Evolutionary conservation across 2,888 invertebrate species (phyloP).

Genomic region (Noctua janthe): DNA sequence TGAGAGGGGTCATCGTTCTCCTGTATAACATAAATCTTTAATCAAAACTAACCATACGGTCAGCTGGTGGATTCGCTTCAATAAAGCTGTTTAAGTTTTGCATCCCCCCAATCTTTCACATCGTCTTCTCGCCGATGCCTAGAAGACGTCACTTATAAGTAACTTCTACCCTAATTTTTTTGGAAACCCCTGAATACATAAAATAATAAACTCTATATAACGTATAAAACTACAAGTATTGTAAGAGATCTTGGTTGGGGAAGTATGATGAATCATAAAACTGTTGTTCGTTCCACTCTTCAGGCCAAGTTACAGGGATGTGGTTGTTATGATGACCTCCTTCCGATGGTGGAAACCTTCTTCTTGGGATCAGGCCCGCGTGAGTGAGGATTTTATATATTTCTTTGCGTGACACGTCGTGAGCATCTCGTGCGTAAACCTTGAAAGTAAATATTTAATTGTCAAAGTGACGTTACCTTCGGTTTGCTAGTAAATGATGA

Average conservation of each 20-base stretch:
- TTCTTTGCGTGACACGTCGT: slow-evolving; percentile 91
- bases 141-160: background rate
- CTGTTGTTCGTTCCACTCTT: slow-evolving; percentile 62
- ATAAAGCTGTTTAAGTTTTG: background rate
- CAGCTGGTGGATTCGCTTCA: background rate
- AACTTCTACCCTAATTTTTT: slow-evolving; percentile 21
- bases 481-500: slow-evolving; percentile 20
- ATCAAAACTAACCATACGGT: slow-evolving; percentile 10
- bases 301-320: slow-evolving; percentile 50
- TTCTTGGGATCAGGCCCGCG: slow-evolving; percentile 90
- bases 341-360: slow-evolving; percentile 36
- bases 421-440: slow-evolving; percentile 91
- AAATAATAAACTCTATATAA: slow-evolving; percentile 1
- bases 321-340: slow-evolving; percentile 47
- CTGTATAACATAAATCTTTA: background rate
- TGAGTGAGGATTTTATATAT: slow-evolving; percentile 92
- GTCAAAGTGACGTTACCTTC: background rate
- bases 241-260: slow-evolving; percentile 78
- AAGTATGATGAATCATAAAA: slow-evolving; percentile 71
- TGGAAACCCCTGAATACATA: slow-evolving; percentile 13
- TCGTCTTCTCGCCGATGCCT: background rate
- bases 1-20: slow-evolving; percentile 8
- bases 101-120: background rate
- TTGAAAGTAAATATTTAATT: slow-evolving; percentile 68
- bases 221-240: slow-evolving; percentile 74